Evolutionary conservation across 2,113 vertebrate species (phyloP).

Genomic region (Lophius piscatorius): DNA sequence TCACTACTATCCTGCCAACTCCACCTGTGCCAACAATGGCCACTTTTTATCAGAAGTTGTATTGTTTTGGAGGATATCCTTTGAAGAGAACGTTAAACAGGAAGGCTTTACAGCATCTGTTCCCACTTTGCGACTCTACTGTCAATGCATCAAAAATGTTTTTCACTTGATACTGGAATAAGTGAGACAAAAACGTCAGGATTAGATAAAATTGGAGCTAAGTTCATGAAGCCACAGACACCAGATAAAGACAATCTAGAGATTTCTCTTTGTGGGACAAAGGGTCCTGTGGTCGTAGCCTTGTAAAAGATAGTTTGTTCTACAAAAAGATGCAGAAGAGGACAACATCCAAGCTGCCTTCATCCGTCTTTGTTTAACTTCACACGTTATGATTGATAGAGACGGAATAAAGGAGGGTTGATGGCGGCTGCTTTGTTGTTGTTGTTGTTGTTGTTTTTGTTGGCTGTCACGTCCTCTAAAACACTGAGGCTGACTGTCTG

Average conservation of each 20-base stretch:
- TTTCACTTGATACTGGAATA: conserved; percentile 19
- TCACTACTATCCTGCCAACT: not conserved
- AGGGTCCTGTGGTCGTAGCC: conserved; percentile 35
- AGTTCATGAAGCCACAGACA: conserved; percentile 59
- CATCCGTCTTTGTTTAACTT: conserved; percentile 25
- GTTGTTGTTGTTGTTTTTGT: conserved; percentile 59
- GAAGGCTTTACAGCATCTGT: not conserved
- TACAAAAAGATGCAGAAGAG: conserved; percentile 37
- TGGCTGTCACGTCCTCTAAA: conserved; percentile 63
- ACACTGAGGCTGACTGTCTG: conserved; percentile 45
- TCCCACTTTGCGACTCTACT: conserved; percentile 47
- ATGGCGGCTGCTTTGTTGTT: conserved; percentile 66
- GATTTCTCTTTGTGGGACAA: not conserved
- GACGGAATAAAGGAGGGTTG: conserved; percentile 31
- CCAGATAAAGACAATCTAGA: conserved; percentile 11
- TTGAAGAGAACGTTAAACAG: not conserved
- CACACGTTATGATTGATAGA: conserved; percentile 29
- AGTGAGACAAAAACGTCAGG: conserved; percentile 23
- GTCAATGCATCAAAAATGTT: conserved; percentile 19
- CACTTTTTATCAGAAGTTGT: too few relatives aligned
- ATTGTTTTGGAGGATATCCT: not conserved
- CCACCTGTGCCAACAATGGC: not conserved
- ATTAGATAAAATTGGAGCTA: conserved; percentile 41
- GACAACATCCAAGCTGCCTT: conserved; percentile 49
- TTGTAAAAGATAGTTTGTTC: conserved; percentile 58